Evolutionary conservation across 2,797 vertebrate genomes (phyloP), one percentile per base, ranked within the genome.

Genomic region (Phrynocephalus guinanensis): DNA sequence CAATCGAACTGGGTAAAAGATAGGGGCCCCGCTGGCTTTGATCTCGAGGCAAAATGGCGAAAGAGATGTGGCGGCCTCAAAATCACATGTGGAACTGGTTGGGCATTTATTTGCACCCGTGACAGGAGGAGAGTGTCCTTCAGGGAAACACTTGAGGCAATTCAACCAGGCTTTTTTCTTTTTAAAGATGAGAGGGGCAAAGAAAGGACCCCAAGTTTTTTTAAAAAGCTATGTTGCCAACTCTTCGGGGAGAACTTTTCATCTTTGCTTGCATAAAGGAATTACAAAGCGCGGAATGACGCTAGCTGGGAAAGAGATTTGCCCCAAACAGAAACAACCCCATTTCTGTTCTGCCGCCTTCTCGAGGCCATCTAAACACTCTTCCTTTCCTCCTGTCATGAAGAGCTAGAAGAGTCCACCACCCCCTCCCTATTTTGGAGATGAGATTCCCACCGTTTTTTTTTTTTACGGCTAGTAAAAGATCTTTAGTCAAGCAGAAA

Each of bases 121-220:
- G 67, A 26, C 28, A 79, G 52, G 82, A 79, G 52, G 82, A 78
- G 87, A 68, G 52, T 5, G 66, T n/a, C 48, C 67, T 88, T 84
- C 83, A 82, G 77, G 83, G 68, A 81, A 44, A 28, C 86, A 73
- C 90, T 89, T 70, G 30, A 86, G 6, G 1, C 50, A 75, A 75
- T 71, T 44, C 71, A 38, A 5, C 1, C 16, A 77, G 20, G 13
- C 38, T 50, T 30, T 16, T 6, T n/a, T 9, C 13, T 56, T 56
- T 56, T 56, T 15, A 2, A 56, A 56, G 11, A 77, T 15, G 44
- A 2, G 33, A n/a, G 11, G 44, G 50, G 9, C 8, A 6, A 6
- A 50, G n/a, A 3, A 5, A 20, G 28, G 7, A 48, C 60, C 18
- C 13, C 60, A 16, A 13, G 6, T 10, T 44, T 44, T 44, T 44